These are phyloP conservation scores for Solenopsis invicta DNA, from an alignment of 1,140 invertebrate genomes.

Conservation along the genomic window DNA sequence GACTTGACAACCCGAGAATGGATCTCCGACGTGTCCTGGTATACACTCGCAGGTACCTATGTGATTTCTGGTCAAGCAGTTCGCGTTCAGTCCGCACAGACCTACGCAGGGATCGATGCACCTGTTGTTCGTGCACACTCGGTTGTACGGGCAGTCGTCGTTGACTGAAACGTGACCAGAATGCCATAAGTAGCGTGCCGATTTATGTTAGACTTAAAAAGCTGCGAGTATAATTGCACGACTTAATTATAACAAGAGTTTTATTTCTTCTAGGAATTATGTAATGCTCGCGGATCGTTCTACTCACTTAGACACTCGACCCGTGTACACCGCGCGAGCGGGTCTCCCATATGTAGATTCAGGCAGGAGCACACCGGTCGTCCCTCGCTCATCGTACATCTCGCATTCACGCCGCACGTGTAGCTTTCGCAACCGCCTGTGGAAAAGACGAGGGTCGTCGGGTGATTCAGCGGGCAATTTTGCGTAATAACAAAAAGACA, in stretches of 20 bases:
- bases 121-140: conserved; percentile 88
- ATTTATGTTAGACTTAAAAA: not conserved
- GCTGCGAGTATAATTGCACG: not conserved
- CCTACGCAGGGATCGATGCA: conserved; percentile 89
- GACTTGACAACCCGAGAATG: conserved; percentile 87
- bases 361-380: conserved; percentile 88
- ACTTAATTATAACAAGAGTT: not conserved
- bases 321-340: conserved; percentile 86
- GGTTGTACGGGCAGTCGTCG: conserved; percentile 84
- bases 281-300: not conserved
- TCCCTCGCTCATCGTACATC: conserved; percentile 85
- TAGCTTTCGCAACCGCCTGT: conserved; percentile 82
- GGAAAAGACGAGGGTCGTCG: not conserved
- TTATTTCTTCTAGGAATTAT: not conserved
- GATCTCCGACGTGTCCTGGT: conserved; percentile 89
- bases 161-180: conserved; percentile 79
- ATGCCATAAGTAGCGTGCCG: not conserved
- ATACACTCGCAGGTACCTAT: conserved; percentile 90
- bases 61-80: conserved; percentile 89
- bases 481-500: conserved; percentile 8
- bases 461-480: conserved; percentile 2
- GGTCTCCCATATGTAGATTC: conserved; percentile 89
- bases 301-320: conserved; percentile 88
- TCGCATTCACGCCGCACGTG: conserved; percentile 87
- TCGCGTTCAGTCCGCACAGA: conserved; percentile 89